Evolutionary conservation across 1,140 invertebrate genomes (phyloP), one percentile per base, ranked within the genome.

Genomic region (Trichonephila clavipes): DNA sequence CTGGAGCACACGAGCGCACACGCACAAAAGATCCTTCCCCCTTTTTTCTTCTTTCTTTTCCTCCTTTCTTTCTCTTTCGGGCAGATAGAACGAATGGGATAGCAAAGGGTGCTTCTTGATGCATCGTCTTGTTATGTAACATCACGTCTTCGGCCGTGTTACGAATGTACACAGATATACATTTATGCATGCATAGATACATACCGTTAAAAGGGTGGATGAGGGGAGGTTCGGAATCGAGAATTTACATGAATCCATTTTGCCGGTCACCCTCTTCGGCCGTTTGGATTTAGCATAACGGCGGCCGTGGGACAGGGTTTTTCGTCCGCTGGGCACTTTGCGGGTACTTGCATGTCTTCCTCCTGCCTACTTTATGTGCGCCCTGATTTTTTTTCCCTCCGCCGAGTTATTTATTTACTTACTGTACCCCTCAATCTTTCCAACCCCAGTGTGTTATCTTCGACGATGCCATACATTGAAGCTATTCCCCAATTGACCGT

Each of bases 401-500:
- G 19, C n/a, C n/a, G 44, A 61, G 91, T 92, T 92, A 92, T 92
- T 92, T 92, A 92, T 92, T 87, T 87, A 92, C 91, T 87, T 87
- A 92, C 91, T 92, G 44, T 72, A 82, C 64, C 40, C 44, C 83
- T 87, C 91, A 92, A 92, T 87, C 91, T 92, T 64, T 61, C 51
- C 87, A 61, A 34, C 89, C 34, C 61, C 69, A 77, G 64, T 89
- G 81, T 92, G 89, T 91, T 91, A 91, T 91, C 89, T 82, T 19
- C 59, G 19, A 81, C 77, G 59, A 58, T 64, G 18, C 89, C 88
- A 90, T 90, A 81, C 44, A 81, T 72, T 40, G 58, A 51, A 51
- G n/a, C 92, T 85, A 94, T 94, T 94, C 93, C 93, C 93, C 87
- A 94, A 94, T 94, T 90, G 93, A 94, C 93, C 93, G 93, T 94